Evolutionary conservation across 2,888 invertebrate species (phyloP).

Genomic region (Eledona agricola): DNA sequence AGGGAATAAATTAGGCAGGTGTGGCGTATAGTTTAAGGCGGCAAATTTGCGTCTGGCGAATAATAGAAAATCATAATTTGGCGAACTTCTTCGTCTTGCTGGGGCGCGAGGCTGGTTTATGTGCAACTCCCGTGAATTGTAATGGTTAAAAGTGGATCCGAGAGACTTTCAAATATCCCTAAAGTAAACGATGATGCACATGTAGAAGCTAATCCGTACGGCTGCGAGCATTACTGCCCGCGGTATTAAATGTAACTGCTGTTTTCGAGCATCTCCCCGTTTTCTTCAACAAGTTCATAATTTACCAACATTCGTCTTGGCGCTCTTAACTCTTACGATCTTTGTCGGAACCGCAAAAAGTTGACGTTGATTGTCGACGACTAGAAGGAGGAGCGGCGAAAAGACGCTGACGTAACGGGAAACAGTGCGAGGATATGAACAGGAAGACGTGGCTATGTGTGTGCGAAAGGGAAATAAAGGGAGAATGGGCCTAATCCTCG

Average conservation of each 20-base stretch:
- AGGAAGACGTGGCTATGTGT: conserved; percentile 37
- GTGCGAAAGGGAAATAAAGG: conserved; percentile 39
- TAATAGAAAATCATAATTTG: conserved; percentile 33
- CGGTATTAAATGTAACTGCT: conserved; percentile 32
- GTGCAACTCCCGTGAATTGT: conserved; percentile 13
- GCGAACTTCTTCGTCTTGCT: conserved; percentile 7
- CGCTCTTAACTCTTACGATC: conserved; percentile 35
- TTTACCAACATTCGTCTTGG: conserved; percentile 37
- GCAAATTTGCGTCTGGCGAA: conserved; percentile 31
- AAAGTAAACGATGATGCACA: conserved; percentile 21
- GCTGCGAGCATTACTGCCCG: conserved; percentile 20
- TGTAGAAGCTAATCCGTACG: conserved; percentile 30
- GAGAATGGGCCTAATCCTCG: conserved; percentile 45
- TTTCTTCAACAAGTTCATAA: conserved; percentile 39
- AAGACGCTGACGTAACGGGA: conserved; percentile 31
- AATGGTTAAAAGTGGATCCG: conserved; percentile 16
- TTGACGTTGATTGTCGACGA: conserved; percentile 23
- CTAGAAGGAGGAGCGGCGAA: conserved; percentile 19
- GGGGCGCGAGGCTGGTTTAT: conserved; percentile 13
- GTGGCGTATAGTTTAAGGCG: conserved; percentile 32
- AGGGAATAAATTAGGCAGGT: conserved; percentile 44
- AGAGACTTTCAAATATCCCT: conserved; percentile 10
- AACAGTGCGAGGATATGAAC: conserved; percentile 25
- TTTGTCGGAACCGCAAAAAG: conserved; percentile 24
- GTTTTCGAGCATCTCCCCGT: conserved; percentile 28